phyloP scores from a whole-genome alignment of 2,888 invertebrate species.

The Apamea crenata region DNA sequence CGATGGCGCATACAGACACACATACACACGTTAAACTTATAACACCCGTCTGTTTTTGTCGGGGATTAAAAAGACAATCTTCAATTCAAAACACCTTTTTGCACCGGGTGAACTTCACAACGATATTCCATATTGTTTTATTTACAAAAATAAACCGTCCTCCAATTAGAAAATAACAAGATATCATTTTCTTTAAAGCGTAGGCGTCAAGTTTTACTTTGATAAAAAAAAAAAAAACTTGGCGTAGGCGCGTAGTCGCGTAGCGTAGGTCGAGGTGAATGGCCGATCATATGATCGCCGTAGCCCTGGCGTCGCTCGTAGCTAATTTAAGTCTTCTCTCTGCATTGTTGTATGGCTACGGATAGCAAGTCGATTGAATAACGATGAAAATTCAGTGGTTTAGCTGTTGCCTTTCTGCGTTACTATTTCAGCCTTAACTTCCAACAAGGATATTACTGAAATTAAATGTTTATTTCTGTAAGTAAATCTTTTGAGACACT shows the following conservation, averaged over 20 bases:
- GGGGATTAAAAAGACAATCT: background rate
- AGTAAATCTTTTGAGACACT: background rate
- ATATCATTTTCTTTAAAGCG: slow-evolving; percentile 18
- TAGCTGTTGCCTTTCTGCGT: background rate
- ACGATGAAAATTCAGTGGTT: background rate
- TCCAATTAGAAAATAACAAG: background rate
- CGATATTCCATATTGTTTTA: background rate
- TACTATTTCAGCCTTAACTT: background rate
- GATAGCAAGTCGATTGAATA: background rate
- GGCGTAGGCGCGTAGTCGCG: slow-evolving; percentile 40
- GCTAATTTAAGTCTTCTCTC: slow-evolving; percentile 1
- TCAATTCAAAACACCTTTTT: background rate
- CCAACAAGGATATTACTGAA: background rate
- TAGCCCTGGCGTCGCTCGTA: slow-evolving; percentile 48
- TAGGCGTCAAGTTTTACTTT: background rate
- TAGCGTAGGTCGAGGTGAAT: slow-evolving; percentile 35
- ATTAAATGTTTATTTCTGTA: background rate
- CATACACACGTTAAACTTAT: too few relatives aligned
- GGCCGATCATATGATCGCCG: slow-evolving; percentile 30
- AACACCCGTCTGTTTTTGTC: too few relatives aligned
- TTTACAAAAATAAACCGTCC: background rate
- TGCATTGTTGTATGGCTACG: background rate
- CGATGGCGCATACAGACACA: too few relatives aligned
- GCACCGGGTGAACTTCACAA: too few relatives aligned
- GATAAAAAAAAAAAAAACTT: slow-evolving; percentile 33